phyloP scores from a whole-genome alignment of 2,888 invertebrate species.

The Helleia helle region DNA sequence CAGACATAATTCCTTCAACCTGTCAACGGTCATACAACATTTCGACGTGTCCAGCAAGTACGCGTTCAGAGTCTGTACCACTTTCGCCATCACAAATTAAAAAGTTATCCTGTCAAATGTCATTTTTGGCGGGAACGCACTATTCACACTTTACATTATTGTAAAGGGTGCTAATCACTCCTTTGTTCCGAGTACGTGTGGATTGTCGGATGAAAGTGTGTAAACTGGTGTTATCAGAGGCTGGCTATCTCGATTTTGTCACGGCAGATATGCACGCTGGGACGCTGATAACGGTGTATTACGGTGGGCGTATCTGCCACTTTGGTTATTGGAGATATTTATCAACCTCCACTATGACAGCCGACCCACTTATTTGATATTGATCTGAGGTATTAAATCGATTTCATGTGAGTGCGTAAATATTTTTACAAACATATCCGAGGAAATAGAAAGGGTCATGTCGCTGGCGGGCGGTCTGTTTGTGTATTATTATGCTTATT shows the following conservation, averaged over 20 bases:
- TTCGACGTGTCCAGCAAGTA: conserved; percentile 53
- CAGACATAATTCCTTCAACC: conserved; percentile 57
- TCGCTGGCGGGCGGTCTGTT: too few species aligned
- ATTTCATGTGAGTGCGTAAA: too few species aligned
- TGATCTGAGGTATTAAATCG: too few species aligned
- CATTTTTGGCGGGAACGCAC: conserved; percentile 12
- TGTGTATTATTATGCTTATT: too few species aligned
- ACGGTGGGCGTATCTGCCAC: conserved; percentile 21
- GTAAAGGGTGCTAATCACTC: too few species aligned
- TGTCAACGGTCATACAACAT: conserved; percentile 54
- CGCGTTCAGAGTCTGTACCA: conserved; percentile 51
- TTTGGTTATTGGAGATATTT: conserved; percentile 8
- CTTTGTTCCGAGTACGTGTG: conserved; percentile 38
- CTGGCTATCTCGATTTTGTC: conserved; percentile 55
- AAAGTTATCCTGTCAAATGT: conserved; percentile 14
- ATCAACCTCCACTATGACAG: conserved; percentile 10
- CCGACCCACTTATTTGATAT: conserved; percentile 1
- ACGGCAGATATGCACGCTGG: conserved; percentile 61
- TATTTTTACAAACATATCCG: too few species aligned
- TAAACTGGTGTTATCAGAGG: conserved; percentile 62
- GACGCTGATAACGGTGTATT: conserved; percentile 45
- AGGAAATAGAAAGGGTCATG: too few species aligned
- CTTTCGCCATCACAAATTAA: conserved; percentile 40
- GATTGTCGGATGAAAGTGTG: conserved; percentile 40
- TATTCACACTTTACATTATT: too few species aligned